A percentile compares a stretch with the other conserved stretches of the same genome.
phyloP scores from a whole-genome alignment of 1,140 invertebrate species.

The Oscheius sp. region DNA sequence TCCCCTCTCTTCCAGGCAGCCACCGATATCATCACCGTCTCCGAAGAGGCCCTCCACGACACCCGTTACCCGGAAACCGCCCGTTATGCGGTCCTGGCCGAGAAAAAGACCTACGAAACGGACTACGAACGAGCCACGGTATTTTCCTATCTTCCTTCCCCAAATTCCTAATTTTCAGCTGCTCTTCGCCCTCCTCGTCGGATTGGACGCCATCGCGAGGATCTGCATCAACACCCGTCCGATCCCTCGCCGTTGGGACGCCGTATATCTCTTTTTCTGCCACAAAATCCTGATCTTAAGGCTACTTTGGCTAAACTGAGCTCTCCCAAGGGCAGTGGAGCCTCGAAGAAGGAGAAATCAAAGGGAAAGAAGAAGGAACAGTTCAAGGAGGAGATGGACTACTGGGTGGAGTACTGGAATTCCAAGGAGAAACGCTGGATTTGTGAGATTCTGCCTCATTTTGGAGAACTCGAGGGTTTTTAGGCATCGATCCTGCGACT shows the following conservation, averaged over 20 bases:
- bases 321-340: no score
- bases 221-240: constrained; percentile 12
- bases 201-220: constrained; percentile 6
- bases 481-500: constrained; percentile 28
- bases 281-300: no score
- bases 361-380: constrained; percentile 26
- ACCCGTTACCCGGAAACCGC: neutral
- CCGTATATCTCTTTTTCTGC: no score
- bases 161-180: constrained; percentile 24
- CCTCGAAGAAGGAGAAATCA: neutral
- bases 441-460: constrained; percentile 21
- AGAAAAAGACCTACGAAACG: constrained; percentile 30
- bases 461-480: constrained; percentile 15
- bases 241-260: neutral
- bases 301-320: no score
- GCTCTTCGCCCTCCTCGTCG: constrained; percentile 25
- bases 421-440: constrained; percentile 40
- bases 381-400: constrained; percentile 12
- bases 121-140: constrained; percentile 28
- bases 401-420: constrained; percentile 44
- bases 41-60: neutral
- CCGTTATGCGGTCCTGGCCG: constrained; percentile 14
- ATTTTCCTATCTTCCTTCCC: constrained; percentile 8
- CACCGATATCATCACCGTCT: no score
- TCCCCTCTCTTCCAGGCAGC: neutral